Conservation (phyloP, 2,797 vertebrate species). For the Alosa sapidissima region DNA sequence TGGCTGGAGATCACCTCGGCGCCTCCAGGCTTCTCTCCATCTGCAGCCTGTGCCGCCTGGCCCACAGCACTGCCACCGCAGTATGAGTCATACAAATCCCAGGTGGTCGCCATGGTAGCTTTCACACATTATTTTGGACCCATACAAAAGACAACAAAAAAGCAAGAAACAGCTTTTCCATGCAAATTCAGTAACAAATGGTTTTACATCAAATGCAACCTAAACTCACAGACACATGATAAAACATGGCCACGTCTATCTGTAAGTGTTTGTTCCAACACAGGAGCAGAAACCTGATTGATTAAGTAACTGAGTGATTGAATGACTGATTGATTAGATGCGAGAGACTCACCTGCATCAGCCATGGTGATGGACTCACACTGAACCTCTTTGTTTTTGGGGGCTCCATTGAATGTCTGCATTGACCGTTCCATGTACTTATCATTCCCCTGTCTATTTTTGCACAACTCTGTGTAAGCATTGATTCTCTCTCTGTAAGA, state of each 20-base stretch:
- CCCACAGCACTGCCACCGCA: slow-evolving; percentile 36
- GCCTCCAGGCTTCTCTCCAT: slow-evolving; percentile 33
- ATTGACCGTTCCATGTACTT: slow-evolving; percentile 75
- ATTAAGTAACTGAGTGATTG: not conserved
- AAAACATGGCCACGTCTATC: not conserved
- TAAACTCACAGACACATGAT: not conserved
- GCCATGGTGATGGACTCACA: slow-evolving; percentile 67
- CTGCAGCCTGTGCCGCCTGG: not conserved
- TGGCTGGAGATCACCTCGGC: slow-evolving; percentile 34
- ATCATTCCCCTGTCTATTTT: slow-evolving; percentile 72
- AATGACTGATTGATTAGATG: not conserved
- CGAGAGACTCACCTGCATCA: slow-evolving; percentile 75
- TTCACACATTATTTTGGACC: slow-evolving; percentile 10
- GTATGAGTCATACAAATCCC: slow-evolving; percentile 78
- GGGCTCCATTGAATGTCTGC: slow-evolving; percentile 80
- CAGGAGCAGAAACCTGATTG: not conserved
- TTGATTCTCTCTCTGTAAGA: slow-evolving; percentile 60
- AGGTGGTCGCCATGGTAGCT: slow-evolving; percentile 76
- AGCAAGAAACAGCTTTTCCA: not conserved
- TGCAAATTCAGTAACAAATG: not conserved
- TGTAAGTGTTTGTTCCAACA: not conserved
- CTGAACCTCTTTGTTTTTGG: slow-evolving; percentile 84
- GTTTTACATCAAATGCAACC: not conserved
- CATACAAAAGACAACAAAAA: not conserved
- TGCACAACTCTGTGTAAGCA: slow-evolving; percentile 74